phyloP scores from a whole-genome alignment of 2,888 invertebrate genomes.

The Piscicola geometra region DNA sequence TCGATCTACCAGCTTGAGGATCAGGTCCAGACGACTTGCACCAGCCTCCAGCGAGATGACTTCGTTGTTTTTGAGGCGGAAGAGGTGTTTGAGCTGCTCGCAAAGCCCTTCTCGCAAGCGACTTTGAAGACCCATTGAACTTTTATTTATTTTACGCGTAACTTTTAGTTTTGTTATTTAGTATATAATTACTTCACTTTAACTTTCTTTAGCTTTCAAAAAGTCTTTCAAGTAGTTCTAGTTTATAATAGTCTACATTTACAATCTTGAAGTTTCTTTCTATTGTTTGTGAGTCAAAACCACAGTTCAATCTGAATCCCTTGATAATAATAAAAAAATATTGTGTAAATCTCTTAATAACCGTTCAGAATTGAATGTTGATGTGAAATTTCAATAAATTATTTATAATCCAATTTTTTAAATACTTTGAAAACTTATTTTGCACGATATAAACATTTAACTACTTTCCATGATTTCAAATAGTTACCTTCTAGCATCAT shows the following conservation, averaged over 20 bases:
- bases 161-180: too few species aligned
- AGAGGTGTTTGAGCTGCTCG: background rate
- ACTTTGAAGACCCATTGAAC: background rate
- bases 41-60: slow-evolving; percentile 26
- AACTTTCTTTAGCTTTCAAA: background rate
- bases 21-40: slow-evolving; percentile 19
- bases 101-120: background rate
- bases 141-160: too few species aligned
- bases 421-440: too few species aligned
- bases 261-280: background rate
- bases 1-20: background rate
- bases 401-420: too few species aligned
- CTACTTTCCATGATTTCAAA: background rate
- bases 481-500: background rate
- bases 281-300: background rate
- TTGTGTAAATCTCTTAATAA: too few species aligned
- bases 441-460: too few species aligned
- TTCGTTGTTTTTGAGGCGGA: slow-evolving; percentile 12
- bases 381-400: background rate
- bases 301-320: background rate
- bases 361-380: too few species aligned
- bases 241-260: background rate
- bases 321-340: too few species aligned
- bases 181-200: too few species aligned
- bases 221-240: background rate